Evolutionary conservation across 2,888 invertebrate genomes (phyloP).

Genomic region (Heteromurus nitidus): DNA sequence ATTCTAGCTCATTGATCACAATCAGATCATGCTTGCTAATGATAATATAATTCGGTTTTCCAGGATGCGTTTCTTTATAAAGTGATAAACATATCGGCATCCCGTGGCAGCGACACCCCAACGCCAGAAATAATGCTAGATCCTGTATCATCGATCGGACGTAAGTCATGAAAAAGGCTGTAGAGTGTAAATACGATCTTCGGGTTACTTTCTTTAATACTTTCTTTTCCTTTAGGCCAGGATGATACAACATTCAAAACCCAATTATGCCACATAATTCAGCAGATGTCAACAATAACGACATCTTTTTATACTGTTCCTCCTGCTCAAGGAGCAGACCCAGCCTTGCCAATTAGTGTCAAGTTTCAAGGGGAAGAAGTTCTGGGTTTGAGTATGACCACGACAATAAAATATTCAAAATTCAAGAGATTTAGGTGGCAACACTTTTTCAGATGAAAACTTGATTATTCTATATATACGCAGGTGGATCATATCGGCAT

Average conservation of each 20-base stretch:
- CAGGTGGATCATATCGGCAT: conserved; percentile 75
- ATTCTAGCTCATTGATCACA: neutral
- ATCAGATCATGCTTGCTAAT: too few relatives aligned
- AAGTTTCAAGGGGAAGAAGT: conserved; percentile 76
- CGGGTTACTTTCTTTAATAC: neutral
- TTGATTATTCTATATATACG: neutral
- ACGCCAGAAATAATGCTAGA: conserved; percentile 76
- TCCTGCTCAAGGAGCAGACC: conserved; percentile 76
- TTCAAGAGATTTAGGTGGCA: neutral
- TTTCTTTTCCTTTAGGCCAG: neutral
- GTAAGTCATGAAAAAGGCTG: conserved; percentile 45
- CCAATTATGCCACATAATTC: conserved; percentile 75
- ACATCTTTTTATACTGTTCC: conserved; percentile 76
- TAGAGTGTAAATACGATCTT: neutral
- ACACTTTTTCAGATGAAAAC: neutral
- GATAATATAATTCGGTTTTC: neutral
- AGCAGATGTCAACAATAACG: conserved; percentile 74
- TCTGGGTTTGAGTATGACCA: conserved; percentile 75
- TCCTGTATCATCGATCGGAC: conserved; percentile 75
- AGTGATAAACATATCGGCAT: conserved; percentile 41
- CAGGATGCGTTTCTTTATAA: conserved; percentile 46
- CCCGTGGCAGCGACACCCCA: conserved; percentile 74
- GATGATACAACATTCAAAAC: conserved; percentile 33
- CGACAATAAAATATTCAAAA: neutral
- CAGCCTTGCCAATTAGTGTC: conserved; percentile 76